Percentiles rank a stretch among this genome's conserved stretches.
Conservation (phyloP, 2,888 invertebrate genomes). For the Rhingia rostrata region DNA sequence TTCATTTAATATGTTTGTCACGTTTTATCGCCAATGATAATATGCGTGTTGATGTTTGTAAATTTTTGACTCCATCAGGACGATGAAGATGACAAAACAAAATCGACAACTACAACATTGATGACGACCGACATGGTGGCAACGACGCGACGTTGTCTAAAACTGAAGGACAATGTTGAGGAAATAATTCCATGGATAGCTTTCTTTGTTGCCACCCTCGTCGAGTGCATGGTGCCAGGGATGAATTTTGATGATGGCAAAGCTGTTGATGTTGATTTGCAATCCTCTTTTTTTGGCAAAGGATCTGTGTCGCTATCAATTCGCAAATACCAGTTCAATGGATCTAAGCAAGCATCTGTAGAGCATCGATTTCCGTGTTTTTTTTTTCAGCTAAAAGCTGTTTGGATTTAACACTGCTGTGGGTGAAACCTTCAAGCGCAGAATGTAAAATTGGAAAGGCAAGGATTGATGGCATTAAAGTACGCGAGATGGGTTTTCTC, state of each 20-base stretch:
- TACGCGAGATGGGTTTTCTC: no score
- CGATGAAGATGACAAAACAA: neutral
- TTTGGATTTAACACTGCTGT: constrained; percentile 1
- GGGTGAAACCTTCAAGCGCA: no score
- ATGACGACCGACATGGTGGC: no score
- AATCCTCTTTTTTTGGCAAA: neutral
- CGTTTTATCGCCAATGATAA: constrained; percentile 61
- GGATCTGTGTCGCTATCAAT: constrained; percentile 15
- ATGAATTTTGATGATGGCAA: constrained; percentile 43
- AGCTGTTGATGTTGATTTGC: constrained; percentile 12
- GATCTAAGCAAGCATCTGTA: constrained; percentile 15
- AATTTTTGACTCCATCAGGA: constrained; percentile 35
- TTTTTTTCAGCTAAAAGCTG: neutral
- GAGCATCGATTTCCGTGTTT: neutral
- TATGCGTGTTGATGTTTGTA: constrained; percentile 57
- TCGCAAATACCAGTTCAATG: constrained; percentile 22
- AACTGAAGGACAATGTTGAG: constrained; percentile 27
- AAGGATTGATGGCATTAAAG: no score
- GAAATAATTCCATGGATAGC: constrained; percentile 23
- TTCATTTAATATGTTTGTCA: constrained; percentile 47
- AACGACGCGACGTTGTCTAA: no score
- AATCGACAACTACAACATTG: neutral
- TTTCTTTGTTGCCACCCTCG: neutral
- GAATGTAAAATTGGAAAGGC: no score
- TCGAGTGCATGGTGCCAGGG: neutral